phyloP scores from a whole-genome alignment of 2,888 invertebrate species.

The Diarsia mendica region DNA sequence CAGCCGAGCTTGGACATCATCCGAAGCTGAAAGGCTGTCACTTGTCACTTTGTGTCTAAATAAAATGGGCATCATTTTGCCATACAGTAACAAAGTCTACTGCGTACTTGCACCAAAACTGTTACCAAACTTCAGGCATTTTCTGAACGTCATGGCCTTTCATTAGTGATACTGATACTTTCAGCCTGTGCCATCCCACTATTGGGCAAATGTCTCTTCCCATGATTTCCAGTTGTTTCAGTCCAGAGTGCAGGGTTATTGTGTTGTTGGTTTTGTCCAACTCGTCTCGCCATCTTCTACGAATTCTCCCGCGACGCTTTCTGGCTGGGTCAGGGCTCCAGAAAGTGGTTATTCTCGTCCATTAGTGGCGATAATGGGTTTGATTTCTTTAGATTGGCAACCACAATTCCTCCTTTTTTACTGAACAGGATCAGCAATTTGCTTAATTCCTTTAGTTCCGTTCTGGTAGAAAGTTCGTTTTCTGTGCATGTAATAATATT shows the following conservation, averaged over 20 bases:
- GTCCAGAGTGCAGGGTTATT: too few relatives aligned
- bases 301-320: too few relatives aligned
- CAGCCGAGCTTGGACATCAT: not conserved
- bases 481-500: not conserved
- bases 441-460: slow-evolving; percentile 1
- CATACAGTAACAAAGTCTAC: not conserved
- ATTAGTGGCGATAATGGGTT: not conserved
- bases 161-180: too few relatives aligned
- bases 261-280: too few relatives aligned
- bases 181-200: too few relatives aligned
- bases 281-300: too few relatives aligned
- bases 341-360: too few relatives aligned
- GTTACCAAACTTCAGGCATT: not conserved
- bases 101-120: not conserved
- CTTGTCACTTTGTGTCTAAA: not conserved
- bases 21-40: not conserved
- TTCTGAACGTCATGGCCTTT: not conserved
- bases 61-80: not conserved
- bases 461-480: slow-evolving; percentile 13
- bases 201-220: too few relatives aligned
- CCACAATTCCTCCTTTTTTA: not conserved
- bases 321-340: too few relatives aligned
- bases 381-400: not conserved
- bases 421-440: not conserved
- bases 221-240: too few relatives aligned